Conservation (phyloP, 2,888 invertebrate species). For the Campopleginae sp. region DNA sequence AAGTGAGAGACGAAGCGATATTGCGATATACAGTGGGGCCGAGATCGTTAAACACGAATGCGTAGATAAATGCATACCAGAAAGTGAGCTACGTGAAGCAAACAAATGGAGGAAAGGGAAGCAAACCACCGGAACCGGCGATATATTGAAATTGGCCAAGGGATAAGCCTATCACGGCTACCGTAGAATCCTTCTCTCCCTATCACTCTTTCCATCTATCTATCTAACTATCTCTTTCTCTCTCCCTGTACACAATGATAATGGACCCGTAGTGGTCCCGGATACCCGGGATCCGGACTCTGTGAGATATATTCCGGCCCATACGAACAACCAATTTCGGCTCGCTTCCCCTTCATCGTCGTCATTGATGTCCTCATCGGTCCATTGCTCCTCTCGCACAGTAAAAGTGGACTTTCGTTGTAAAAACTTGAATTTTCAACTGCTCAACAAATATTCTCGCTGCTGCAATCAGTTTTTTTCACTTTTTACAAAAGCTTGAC, state of each 20-base stretch:
- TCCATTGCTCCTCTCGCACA: constrained; percentile 22
- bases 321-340: constrained; percentile 66
- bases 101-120: constrained; percentile 47
- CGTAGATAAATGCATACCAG: constrained; percentile 44
- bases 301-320: constrained; percentile 65
- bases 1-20: background rate
- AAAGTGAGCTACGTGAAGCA: constrained; percentile 43
- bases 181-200: constrained; percentile 46
- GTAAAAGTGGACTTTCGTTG: background rate
- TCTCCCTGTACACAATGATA: constrained; percentile 41
- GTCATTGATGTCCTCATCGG: constrained; percentile 60
- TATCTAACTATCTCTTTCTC: constrained; percentile 10
- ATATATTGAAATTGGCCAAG: constrained; percentile 72
- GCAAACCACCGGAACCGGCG: constrained; percentile 67
- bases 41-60: constrained; percentile 30
- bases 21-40: constrained; percentile 21
- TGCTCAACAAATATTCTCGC: background rate
- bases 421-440: background rate
- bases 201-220: constrained; percentile 21
- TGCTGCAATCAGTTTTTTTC: background rate
- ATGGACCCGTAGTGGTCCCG: constrained; percentile 57
- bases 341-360: constrained; percentile 52
- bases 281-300: constrained; percentile 67
- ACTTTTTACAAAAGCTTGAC: background rate
- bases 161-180: constrained; percentile 67